These are phyloP conservation scores for Babyrousa celebensis DNA, from an alignment of 2,797 vertebrate genomes.

Conservation along the genomic window DNA sequence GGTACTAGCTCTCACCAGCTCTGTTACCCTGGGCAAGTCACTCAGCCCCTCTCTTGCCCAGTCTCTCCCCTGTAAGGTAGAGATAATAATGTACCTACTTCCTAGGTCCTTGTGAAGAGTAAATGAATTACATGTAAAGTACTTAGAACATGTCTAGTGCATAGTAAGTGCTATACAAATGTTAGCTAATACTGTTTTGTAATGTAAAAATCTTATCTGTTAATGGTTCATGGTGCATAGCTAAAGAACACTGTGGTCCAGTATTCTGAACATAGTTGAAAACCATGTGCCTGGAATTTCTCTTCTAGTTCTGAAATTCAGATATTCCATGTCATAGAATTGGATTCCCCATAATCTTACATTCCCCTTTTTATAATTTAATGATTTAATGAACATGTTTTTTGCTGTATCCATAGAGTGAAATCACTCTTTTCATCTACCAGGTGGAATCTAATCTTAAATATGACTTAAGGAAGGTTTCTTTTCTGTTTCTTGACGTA, in stretches of 20 bases:
- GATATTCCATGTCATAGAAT: neutral
- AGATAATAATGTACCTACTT: neutral
- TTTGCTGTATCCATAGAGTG: neutral
- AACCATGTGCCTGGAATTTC: neutral
- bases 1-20: neutral
- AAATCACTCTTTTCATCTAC: conserved; percentile 36
- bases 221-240: neutral
- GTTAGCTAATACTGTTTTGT: neutral
- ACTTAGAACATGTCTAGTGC: neutral
- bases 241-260: neutral
- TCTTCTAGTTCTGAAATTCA: conserved; percentile 8
- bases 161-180: neutral
- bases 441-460: neutral
- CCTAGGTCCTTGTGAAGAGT: neutral
- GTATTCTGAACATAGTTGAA: neutral
- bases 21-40: neutral
- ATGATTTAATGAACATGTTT: neutral
- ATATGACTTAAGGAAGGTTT: neutral
- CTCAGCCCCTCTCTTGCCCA: neutral
- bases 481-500: neutral
- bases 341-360: neutral
- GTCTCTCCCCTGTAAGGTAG: neutral
- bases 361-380: neutral
- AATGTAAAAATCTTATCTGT: neutral
- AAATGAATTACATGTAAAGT: neutral